Evolutionary conservation across 2,888 invertebrate species (phyloP).

Genomic region (Hypomecis atomaria): DNA sequence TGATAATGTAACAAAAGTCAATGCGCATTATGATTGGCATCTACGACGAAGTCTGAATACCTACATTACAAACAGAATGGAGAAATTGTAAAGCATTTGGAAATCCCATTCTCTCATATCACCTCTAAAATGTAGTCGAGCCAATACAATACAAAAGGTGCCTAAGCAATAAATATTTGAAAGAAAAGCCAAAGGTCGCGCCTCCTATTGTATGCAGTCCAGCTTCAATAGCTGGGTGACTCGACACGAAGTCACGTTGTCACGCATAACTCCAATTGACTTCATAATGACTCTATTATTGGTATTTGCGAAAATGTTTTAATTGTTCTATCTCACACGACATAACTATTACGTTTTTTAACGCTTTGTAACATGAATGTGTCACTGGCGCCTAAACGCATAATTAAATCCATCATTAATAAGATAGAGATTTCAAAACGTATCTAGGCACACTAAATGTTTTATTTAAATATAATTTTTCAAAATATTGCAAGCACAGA

Average conservation of each 20-base stretch:
- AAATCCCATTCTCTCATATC: constrained; percentile 2
- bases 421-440: not conserved
- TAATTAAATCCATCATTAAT: not conserved
- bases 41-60: not conserved
- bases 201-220: constrained; percentile 17
- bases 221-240: constrained; percentile 8
- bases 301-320: constrained; percentile 31
- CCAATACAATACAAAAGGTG: no score
- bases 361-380: constrained; percentile 29
- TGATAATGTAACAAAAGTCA: no score
- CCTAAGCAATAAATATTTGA: not conserved
- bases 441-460: no score
- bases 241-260: constrained; percentile 14
- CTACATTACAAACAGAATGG: not conserved
- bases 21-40: not conserved
- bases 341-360: constrained; percentile 12
- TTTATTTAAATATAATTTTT: no score
- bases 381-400: constrained; percentile 11
- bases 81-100: not conserved
- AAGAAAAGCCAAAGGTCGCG: constrained; percentile 21
- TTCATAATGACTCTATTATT: constrained; percentile 38
- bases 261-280: constrained; percentile 36
- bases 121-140: no score
- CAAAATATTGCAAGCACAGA: no score
- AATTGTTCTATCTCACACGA: constrained; percentile 38